Evolutionary conservation across 2,888 invertebrate genomes (phyloP).

Genomic region (Xylophagus ater): DNA sequence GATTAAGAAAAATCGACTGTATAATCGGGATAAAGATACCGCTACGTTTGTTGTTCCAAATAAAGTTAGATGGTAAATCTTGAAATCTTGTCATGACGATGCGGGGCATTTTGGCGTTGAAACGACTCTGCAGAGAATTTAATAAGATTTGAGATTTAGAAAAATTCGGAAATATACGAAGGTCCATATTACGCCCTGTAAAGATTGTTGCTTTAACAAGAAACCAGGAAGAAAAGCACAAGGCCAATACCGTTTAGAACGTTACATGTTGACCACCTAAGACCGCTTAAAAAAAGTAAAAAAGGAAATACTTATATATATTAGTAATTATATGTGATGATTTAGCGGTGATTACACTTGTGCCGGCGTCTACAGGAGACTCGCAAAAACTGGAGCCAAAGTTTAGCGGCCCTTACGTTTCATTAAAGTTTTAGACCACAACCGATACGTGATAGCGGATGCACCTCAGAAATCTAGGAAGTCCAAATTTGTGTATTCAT

Average conservation of each 20-base stretch:
- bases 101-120: slow-evolving; percentile 6
- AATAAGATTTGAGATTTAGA: not conserved
- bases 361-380: not conserved
- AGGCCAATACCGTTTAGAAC: slow-evolving; percentile 5
- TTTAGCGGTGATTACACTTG: not conserved
- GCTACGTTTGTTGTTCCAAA: not conserved
- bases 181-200: not conserved
- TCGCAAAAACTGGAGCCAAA: not conserved
- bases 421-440: not conserved
- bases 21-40: not conserved
- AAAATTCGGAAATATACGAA: not conserved
- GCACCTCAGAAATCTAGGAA: not conserved
- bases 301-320: slow-evolving; percentile 16
- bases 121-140: slow-evolving; percentile 1
- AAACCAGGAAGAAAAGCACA: not conserved
- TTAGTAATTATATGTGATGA: slow-evolving; percentile 15
- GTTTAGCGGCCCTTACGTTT: not conserved
- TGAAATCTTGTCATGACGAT: slow-evolving; percentile 7
- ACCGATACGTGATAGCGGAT: not conserved
- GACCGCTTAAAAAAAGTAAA: slow-evolving; percentile 16
- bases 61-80: slow-evolving; percentile 4
- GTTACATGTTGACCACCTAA: slow-evolving; percentile 12
- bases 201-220: slow-evolving; percentile 7
- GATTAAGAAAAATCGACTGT: not conserved
- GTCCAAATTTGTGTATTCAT: not conserved